phyloP scores from a whole-genome alignment of 1,140 invertebrate species.

The Aricia agestis region DNA sequence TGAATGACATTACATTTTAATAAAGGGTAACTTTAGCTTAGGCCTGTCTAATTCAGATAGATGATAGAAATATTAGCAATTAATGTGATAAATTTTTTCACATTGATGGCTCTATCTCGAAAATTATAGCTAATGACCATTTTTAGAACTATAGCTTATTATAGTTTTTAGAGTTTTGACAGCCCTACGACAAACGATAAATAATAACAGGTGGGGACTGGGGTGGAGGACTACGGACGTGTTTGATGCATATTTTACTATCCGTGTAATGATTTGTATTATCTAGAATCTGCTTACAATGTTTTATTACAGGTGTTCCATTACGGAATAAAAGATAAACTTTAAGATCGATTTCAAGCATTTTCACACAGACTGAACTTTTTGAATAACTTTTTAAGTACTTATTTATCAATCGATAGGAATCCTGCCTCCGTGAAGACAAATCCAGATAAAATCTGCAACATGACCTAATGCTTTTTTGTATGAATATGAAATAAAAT shows the following conservation, averaged over 20 bases:
- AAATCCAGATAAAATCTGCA: slow-evolving; percentile 1
- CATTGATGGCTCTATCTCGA: too few species aligned
- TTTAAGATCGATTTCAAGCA: not conserved
- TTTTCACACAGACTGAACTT: not conserved
- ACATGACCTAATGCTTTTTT: not conserved
- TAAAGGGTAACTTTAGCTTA: too few species aligned
- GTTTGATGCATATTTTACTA: slow-evolving; percentile 23
- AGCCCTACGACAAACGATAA: slow-evolving; percentile 35
- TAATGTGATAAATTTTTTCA: too few species aligned
- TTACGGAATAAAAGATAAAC: not conserved
- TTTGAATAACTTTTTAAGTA: not conserved
- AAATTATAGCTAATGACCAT: too few species aligned
- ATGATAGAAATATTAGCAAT: too few species aligned
- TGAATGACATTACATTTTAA: too few species aligned
- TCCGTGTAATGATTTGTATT: not conserved
- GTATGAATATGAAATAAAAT: slow-evolving; percentile 23
- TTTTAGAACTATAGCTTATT: not conserved
- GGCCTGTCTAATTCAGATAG: too few species aligned
- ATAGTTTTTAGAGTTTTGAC: not conserved
- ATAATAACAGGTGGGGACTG: slow-evolving; percentile 53
- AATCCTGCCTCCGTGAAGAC: slow-evolving; percentile 22
- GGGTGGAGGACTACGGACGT: slow-evolving; percentile 51
- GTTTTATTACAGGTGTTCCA: not conserved
- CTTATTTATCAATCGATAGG: not conserved
- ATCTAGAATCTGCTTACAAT: not conserved